phyloP scores from a whole-genome alignment of 1,140 invertebrate genomes.

The Zaprionus gabonicus region DNA sequence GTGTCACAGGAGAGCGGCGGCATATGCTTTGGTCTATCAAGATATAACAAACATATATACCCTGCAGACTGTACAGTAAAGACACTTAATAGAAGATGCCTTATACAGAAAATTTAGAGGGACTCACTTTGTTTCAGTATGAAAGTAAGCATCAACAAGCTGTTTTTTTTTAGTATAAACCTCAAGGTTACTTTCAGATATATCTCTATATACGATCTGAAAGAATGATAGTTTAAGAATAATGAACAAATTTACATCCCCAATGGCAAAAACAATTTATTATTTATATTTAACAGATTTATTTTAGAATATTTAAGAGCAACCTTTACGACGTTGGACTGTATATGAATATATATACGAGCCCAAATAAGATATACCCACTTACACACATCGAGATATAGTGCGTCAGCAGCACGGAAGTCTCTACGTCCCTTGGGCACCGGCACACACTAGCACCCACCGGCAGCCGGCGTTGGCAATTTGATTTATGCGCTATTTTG shows the following conservation, averaged over 20 bases:
- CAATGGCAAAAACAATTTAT: too few species aligned
- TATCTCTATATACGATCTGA: not conserved
- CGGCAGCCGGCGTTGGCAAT: conserved; percentile 37
- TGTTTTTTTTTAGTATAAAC: not conserved
- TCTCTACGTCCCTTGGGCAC: conserved; percentile 38
- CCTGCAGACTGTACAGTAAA: not conserved
- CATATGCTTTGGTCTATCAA: conserved; percentile 15
- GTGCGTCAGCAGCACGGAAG: conserved; percentile 58
- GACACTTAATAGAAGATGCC: too few species aligned
- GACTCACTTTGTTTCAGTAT: not conserved
- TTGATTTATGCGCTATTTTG: conserved; percentile 78
- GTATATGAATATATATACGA: not conserved
- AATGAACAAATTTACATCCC: not conserved
- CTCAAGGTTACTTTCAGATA: not conserved
- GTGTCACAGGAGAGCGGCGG: conserved; percentile 24
- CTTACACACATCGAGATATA: conserved; percentile 1
- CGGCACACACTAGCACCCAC: conserved; percentile 2
- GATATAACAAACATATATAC: not conserved
- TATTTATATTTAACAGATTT: too few species aligned
- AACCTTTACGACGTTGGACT: not conserved
- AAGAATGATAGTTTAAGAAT: not conserved
- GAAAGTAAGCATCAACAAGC: not conserved
- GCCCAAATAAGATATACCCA: not conserved
- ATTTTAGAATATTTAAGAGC: too few species aligned
- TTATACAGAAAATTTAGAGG: not conserved